Evolutionary conservation across 2,113 vertebrate species (phyloP).

Genomic region (Panthera leo): DNA sequence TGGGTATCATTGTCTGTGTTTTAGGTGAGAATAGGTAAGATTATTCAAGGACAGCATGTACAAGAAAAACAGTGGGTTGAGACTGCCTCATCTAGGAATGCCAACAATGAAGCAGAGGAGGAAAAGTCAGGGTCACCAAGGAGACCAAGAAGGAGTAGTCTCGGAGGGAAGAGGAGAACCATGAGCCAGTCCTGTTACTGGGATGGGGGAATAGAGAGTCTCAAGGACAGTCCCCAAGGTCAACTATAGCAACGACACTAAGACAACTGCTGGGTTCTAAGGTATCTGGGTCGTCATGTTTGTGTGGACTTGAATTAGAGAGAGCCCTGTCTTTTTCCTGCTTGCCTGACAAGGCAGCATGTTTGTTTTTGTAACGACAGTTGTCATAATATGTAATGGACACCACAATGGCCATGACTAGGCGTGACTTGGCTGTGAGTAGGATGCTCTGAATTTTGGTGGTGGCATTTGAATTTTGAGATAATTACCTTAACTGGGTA

Average conservation of each 20-base stretch:
- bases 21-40: not conserved
- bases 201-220: not conserved
- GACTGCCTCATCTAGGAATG: not conserved
- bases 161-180: not conserved
- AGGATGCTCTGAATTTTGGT: not conserved
- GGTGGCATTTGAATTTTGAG: not conserved
- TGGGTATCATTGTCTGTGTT: not conserved
- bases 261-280: not conserved
- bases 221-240: not conserved
- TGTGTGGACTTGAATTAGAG: not conserved
- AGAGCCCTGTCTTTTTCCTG: not conserved
- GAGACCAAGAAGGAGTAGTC: not conserved
- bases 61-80: not conserved
- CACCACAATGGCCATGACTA: not conserved
- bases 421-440: not conserved
- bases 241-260: not conserved
- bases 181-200: not conserved
- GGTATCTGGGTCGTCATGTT: not conserved
- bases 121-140: not conserved
- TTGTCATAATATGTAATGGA: not conserved
- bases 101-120: not conserved
- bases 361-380: not conserved
- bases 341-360: not conserved
- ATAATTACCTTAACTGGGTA: conserved; percentile 31
- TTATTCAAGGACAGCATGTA: not conserved